Conservation (phyloP, 2,113 vertebrate genomes). For the Anarhynchus alexandrinus region DNA sequence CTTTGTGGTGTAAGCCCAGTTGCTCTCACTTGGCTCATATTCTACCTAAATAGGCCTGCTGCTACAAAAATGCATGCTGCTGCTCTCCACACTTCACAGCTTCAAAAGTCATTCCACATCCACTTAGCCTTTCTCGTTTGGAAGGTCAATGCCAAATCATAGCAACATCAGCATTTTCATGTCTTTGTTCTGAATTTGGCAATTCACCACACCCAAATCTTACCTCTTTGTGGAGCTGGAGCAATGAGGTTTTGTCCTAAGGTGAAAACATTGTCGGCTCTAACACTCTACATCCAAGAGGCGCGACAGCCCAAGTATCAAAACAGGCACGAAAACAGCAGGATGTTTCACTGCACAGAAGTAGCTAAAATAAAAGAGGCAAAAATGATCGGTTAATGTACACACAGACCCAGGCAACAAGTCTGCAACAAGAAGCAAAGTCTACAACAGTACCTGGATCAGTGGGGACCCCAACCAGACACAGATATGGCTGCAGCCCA, state of each 20-base stretch:
- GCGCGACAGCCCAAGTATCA: neutral
- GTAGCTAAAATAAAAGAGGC: neutral
- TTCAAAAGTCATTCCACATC: neutral
- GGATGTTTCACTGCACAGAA: neutral
- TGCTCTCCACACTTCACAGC: neutral
- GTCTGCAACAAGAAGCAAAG: neutral
- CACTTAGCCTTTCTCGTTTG: neutral
- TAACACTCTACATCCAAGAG: neutral
- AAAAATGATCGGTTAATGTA: fast-evolving
- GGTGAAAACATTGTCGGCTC: neutral
- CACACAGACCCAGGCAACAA: neutral
- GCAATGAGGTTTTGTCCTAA: neutral
- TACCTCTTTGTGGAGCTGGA: neutral
- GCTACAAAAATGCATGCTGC: neutral
- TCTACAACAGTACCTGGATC: neutral
- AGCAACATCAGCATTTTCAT: neutral
- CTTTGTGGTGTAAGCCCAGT: fast-evolving
- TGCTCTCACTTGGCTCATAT: neutral
- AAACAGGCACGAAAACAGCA: neutral
- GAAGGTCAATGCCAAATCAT: neutral
- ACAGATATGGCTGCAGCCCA: fast-evolving
- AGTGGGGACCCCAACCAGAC: neutral
- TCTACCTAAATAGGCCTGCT: neutral
- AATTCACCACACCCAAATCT: neutral
- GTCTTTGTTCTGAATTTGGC: neutral